Percentiles rank a stretch among this genome's conserved stretches.
phyloP scores from a whole-genome alignment of 2,113 vertebrate species.

The Eretmochelys imbricata region DNA sequence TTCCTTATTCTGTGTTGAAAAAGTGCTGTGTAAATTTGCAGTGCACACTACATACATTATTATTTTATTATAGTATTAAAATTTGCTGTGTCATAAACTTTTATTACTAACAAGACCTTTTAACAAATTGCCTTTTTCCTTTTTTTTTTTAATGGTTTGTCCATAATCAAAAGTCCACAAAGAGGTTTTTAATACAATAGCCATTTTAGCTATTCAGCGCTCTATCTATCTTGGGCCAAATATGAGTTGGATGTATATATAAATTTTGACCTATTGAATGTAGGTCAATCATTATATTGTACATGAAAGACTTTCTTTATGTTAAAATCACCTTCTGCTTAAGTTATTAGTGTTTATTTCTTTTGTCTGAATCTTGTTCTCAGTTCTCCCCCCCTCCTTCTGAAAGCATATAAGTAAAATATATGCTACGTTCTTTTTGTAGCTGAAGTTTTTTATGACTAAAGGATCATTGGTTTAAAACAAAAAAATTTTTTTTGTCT shows the following conservation, averaged over 20 bases:
- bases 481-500: neutral
- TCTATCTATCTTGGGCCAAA: neutral
- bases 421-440: neutral
- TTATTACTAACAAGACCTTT: slow-evolving; percentile 21
- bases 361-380: neutral
- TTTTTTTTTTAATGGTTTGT: neutral
- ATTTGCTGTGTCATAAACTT: neutral
- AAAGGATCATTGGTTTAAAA: neutral
- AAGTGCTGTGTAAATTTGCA: neutral
- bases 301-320: neutral
- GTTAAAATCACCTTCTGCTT: neutral
- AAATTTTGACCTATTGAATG: neutral
- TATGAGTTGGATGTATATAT: neutral
- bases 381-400: neutral
- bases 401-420: neutral
- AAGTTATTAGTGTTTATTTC: neutral
- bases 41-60: neutral
- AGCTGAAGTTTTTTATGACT: neutral
- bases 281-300: fast-evolving
- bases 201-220: neutral
- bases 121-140: slow-evolving; percentile 25
- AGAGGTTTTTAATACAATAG: neutral
- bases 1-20: neutral
- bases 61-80: neutral
- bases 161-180: neutral